phyloP scores from a whole-genome alignment of 2,113 vertebrate species.

The Chionodraco myersi region DNA sequence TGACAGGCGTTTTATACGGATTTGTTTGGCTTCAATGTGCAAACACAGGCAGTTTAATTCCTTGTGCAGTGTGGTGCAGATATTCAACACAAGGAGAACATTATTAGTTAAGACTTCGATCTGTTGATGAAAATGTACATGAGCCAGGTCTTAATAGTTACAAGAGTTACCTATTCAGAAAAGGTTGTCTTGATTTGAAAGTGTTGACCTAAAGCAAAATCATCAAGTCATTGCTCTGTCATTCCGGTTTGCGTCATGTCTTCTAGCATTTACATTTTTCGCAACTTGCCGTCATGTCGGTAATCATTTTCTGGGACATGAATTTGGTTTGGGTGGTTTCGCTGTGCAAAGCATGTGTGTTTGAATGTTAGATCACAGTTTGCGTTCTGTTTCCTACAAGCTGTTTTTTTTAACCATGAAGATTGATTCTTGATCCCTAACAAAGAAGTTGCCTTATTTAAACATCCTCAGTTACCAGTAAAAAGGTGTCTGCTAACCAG shows the following conservation, averaged over 20 bases:
- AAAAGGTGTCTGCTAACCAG: neutral
- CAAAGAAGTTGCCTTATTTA: neutral
- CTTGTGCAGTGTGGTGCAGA: neutral
- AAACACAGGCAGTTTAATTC: neutral
- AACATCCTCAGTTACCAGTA: neutral
- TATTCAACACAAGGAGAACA: neutral
- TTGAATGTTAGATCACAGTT: neutral
- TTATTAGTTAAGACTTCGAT: neutral
- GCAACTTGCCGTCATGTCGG: neutral
- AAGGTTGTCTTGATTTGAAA: neutral
- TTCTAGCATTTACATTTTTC: neutral
- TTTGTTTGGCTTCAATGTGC: neutral
- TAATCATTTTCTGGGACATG: too few relatives aligned
- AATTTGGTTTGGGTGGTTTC: neutral
- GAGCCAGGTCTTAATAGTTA: neutral
- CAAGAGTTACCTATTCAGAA: neutral
- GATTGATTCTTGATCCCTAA: neutral
- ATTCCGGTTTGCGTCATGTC: neutral
- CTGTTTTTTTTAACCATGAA: neutral
- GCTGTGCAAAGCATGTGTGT: neutral
- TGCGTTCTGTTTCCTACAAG: neutral
- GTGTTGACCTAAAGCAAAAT: neutral
- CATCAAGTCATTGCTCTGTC: neutral
- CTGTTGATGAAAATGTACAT: neutral
- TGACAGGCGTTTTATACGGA: neutral